A percentile compares a stretch with the other conserved stretches of the same genome.
phyloP scores from a whole-genome alignment of 2,113 vertebrate genomes.

The Phaethornis superciliosus region DNA sequence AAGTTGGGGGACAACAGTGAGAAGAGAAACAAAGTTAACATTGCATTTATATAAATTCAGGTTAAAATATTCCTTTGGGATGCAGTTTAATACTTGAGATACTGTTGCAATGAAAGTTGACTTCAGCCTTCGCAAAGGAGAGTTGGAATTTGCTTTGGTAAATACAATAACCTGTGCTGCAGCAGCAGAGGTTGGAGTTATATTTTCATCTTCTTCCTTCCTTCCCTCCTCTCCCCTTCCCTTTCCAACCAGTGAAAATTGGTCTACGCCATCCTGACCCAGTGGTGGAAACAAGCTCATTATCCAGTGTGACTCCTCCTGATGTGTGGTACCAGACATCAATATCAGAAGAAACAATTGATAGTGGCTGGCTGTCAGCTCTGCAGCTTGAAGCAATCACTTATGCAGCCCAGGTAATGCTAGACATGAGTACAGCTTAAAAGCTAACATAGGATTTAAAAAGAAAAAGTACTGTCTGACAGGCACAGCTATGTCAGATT shows the following conservation, averaged over 20 bases:
- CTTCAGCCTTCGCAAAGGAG: neutral
- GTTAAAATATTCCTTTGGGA: neutral
- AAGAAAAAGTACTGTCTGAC: neutral
- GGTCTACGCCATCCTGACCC: slow-evolving; percentile 95
- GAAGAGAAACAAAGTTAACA: neutral
- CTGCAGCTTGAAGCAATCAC: slow-evolving; percentile 97
- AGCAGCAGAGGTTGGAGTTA: neutral
- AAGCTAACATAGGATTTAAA: neutral
- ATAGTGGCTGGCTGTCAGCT: slow-evolving; percentile 93
- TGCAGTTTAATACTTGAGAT: neutral
- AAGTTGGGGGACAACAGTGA: neutral
- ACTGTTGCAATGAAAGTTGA: neutral
- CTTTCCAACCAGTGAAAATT: slow-evolving; percentile 84
- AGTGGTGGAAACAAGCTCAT: slow-evolving; percentile 96
- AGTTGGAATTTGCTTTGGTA: neutral
- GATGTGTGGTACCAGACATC: slow-evolving; percentile 96
- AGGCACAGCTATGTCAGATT: neutral
- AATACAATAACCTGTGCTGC: neutral
- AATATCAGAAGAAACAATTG: slow-evolving; percentile 94
- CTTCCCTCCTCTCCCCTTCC: neutral
- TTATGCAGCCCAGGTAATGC: slow-evolving; percentile 90
- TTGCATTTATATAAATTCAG: neutral
- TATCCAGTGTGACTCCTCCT: slow-evolving; percentile 95
- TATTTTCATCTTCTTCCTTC: neutral
- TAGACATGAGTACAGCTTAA: neutral